These are phyloP conservation scores for Drosophila virilis DNA, from an alignment of 1,140 invertebrate species.

Conservation along the genomic window DNA sequence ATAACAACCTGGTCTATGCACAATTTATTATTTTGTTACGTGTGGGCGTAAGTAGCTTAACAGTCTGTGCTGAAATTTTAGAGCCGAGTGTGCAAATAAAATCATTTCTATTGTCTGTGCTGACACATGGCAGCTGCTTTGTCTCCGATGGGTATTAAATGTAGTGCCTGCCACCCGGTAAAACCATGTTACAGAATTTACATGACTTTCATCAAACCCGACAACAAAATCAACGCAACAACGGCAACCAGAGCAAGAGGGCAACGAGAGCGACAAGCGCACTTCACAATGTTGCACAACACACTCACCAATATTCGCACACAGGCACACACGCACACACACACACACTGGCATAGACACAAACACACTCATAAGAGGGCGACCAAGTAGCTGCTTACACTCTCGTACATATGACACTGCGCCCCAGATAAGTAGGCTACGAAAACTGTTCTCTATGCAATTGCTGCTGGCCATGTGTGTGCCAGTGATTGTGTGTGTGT, in stretches of 20 bases:
- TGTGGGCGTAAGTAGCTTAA: background rate
- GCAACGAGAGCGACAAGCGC: slow-evolving; percentile 41
- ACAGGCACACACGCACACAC: slow-evolving; percentile 19
- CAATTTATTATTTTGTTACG: no score
- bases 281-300: slow-evolving; percentile 52
- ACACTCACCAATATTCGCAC: slow-evolving; percentile 35
- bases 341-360: background rate
- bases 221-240: slow-evolving; percentile 40
- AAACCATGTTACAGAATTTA: slow-evolving; percentile 38
- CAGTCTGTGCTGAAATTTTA: background rate
- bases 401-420: slow-evolving; percentile 53
- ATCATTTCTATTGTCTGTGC: background rate
- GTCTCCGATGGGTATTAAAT: slow-evolving; percentile 29
- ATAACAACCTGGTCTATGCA: no score
- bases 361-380: background rate
- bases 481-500: slow-evolving; percentile 12
- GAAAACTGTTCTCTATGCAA: slow-evolving; percentile 47
- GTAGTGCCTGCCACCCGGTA: slow-evolving; percentile 3
- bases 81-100: background rate
- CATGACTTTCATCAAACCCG: slow-evolving; percentile 43
- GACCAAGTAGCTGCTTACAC: slow-evolving; percentile 44
- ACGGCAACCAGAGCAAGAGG: slow-evolving; percentile 17
- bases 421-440: slow-evolving; percentile 78
- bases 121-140: background rate
- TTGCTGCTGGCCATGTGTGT: slow-evolving; percentile 12